Evolutionary conservation across 2,888 invertebrate species (phyloP).

Genomic region (Drosophila affinis): DNA sequence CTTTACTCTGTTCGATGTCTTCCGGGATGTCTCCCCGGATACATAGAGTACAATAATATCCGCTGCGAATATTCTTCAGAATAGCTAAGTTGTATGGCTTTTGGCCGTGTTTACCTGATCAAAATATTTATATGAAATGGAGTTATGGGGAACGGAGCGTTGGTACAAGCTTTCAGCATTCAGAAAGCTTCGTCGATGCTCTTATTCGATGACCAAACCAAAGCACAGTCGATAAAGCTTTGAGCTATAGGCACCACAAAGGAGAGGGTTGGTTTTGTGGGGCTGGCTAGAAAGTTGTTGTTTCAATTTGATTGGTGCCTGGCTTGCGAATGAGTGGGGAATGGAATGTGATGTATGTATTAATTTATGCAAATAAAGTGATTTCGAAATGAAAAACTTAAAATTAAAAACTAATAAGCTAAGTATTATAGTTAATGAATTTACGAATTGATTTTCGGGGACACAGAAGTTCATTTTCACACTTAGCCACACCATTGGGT

Average conservation of each 20-base stretch:
- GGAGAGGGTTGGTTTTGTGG: background rate
- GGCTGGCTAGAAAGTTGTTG: background rate
- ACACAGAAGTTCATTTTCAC: background rate
- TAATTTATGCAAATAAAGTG: background rate
- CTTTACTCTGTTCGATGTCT: too few relatives aligned
- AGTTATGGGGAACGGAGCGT: too few relatives aligned
- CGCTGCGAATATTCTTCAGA: too few relatives aligned
- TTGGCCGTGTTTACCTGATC: too few relatives aligned
- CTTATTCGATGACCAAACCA: background rate
- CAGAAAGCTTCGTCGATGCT: background rate
- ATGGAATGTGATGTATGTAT: background rate
- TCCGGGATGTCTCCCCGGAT: too few relatives aligned
- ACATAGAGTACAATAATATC: too few relatives aligned
- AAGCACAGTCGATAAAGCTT: background rate
- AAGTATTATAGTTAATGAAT: background rate
- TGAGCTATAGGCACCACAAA: background rate
- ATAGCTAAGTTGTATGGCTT: too few relatives aligned
- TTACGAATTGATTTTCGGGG: background rate
- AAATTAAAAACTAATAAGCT: background rate
- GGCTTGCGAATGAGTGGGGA: background rate
- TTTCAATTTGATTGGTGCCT: background rate
- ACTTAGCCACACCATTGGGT: conserved; percentile 22
- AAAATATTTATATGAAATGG: too few relatives aligned
- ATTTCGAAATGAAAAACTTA: background rate
- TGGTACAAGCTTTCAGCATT: background rate